Conservation (phyloP, 2,888 invertebrate species). For the Agrotis clavis region DNA sequence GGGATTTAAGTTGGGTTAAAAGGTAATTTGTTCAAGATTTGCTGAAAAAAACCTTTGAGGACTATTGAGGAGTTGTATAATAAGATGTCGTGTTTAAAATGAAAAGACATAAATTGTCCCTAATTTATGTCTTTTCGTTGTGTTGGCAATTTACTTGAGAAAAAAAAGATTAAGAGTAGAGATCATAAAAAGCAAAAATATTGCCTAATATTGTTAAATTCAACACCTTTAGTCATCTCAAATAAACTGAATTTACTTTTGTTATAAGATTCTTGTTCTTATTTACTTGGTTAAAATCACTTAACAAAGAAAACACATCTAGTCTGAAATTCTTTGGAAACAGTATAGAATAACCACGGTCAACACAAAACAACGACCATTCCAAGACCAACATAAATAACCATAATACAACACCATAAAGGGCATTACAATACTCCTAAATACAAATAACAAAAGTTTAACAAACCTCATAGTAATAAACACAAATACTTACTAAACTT, state of each 20-base stretch:
- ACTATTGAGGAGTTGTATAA: background rate
- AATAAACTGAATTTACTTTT: background rate
- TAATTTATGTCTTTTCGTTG: background rate
- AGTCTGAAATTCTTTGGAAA: background rate
- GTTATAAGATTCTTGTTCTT: background rate
- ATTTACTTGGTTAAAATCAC: background rate
- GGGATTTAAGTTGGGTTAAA: slow-evolving; percentile 13
- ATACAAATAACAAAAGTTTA: slow-evolving; percentile 21
- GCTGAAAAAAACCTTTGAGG: background rate
- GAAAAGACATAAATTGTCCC: background rate
- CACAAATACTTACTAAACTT: slow-evolving; percentile 17
- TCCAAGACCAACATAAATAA: slow-evolving; percentile 10
- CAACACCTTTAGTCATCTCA: background rate
- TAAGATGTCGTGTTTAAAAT: background rate
- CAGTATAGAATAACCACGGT: background rate
- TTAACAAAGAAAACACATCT: background rate
- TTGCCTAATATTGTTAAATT: background rate
- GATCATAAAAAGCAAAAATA: too few species aligned
- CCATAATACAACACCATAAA: background rate
- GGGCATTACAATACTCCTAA: slow-evolving; percentile 15
- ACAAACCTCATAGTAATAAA: slow-evolving; percentile 15
- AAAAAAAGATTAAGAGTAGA: too few species aligned
- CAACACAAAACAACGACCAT: slow-evolving; percentile 6
- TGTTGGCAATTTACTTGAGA: background rate
- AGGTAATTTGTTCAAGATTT: slow-evolving; percentile 3